Evolutionary conservation across 2,113 vertebrate species (phyloP).

Genomic region (Salminus brasiliensis): DNA sequence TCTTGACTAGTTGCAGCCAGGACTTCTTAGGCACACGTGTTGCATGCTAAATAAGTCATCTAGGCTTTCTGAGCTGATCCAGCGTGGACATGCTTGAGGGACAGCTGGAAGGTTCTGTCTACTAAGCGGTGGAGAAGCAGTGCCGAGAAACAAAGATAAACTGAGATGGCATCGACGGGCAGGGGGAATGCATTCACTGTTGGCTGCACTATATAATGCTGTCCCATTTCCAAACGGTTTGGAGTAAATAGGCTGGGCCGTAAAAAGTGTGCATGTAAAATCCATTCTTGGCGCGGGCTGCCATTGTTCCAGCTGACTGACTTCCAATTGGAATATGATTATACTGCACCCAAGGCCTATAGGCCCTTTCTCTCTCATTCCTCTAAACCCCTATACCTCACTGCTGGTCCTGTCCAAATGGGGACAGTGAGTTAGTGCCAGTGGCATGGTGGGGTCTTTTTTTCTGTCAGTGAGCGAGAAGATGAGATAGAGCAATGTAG

Average conservation of each 20-base stretch:
- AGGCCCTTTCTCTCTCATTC: slow-evolving; percentile 7
- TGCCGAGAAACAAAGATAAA: slow-evolving; percentile 45
- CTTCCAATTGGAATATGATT: slow-evolving; percentile 59
- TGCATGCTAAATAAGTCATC: slow-evolving; percentile 9
- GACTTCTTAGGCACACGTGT: slow-evolving; percentile 26
- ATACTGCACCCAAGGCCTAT: slow-evolving; percentile 35
- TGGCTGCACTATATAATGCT: slow-evolving; percentile 46
- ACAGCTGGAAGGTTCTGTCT: slow-evolving; percentile 11
- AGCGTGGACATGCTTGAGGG: neutral
- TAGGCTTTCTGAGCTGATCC: neutral
- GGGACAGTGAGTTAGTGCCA: slow-evolving; percentile 50
- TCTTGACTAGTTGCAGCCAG: slow-evolving; percentile 21
- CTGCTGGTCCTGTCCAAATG: slow-evolving; percentile 28
- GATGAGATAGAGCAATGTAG: slow-evolving; percentile 44
- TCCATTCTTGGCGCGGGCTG: slow-evolving; percentile 49
- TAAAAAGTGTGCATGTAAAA: slow-evolving; percentile 52
- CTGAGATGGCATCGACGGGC: slow-evolving; percentile 29
- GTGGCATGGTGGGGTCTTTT: slow-evolving; percentile 40
- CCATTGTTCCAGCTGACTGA: slow-evolving; percentile 54
- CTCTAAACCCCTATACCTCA: slow-evolving; percentile 1
- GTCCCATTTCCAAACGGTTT: slow-evolving; percentile 46
- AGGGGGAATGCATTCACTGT: slow-evolving; percentile 41
- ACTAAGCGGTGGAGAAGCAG: neutral
- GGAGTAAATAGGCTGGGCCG: slow-evolving; percentile 49
- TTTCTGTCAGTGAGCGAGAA: slow-evolving; percentile 37